Conservation (phyloP, 2,797 vertebrate genomes). For the Benthosema pterotum region DNA sequence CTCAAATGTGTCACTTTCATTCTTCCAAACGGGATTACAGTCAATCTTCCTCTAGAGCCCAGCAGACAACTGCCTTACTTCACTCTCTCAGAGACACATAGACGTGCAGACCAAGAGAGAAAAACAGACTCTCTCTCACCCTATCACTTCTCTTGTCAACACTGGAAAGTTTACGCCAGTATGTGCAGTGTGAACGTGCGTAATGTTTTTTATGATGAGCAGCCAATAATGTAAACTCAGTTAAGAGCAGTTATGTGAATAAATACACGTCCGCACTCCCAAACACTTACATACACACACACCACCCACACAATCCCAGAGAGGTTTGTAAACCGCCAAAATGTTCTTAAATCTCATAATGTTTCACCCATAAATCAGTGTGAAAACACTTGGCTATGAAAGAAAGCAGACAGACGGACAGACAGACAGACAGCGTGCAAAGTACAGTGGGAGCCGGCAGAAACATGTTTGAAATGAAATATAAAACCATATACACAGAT, state of each 20-base stretch:
- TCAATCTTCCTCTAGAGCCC: constrained; percentile 46
- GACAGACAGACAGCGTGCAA: background rate
- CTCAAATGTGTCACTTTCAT: constrained; percentile 56
- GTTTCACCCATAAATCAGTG: constrained; percentile 61
- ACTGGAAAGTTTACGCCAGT: constrained; percentile 38
- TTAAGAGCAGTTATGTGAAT: constrained; percentile 36
- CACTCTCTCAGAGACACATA: constrained; percentile 16
- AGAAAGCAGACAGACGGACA: constrained; percentile 27
- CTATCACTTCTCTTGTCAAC: constrained; percentile 60
- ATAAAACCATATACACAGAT: background rate
- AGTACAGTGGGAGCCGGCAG: constrained; percentile 14
- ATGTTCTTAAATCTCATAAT: constrained; percentile 66
- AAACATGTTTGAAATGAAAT: constrained; percentile 4
- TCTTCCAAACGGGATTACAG: constrained; percentile 63
- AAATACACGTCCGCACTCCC: no score
- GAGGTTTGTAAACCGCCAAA: constrained; percentile 63
- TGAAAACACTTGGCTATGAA: constrained; percentile 50
- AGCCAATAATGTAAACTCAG: constrained; percentile 56
- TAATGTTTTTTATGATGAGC: constrained; percentile 53
- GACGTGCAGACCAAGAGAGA: no score
- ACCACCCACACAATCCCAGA: constrained; percentile 38
- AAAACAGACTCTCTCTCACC: no score
- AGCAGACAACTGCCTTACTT: constrained; percentile 36
- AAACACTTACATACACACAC: background rate
- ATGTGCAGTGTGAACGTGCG: constrained; percentile 32